phyloP scores from a whole-genome alignment of 1,140 invertebrate genomes.

The Pinna nobilis region DNA sequence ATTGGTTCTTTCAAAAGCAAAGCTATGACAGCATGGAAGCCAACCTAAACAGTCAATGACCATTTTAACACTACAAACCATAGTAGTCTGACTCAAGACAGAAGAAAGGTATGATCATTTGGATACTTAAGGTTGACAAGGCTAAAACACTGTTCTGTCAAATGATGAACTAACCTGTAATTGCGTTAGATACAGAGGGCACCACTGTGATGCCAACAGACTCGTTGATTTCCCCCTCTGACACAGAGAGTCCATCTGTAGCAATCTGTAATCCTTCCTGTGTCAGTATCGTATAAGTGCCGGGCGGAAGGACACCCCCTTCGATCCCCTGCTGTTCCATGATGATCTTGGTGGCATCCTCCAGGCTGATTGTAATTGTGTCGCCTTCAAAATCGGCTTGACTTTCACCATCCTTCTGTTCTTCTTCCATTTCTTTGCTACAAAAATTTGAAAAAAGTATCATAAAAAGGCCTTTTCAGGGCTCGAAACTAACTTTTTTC shows the following conservation, averaged over 20 bases:
- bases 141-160: too few relatives aligned
- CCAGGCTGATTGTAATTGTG: slow-evolving; percentile 59
- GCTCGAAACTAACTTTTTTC: too few relatives aligned
- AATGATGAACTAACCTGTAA: not conserved
- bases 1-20: too few relatives aligned
- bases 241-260: slow-evolving; percentile 7
- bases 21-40: too few relatives aligned
- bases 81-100: too few relatives aligned
- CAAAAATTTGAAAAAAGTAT: too few relatives aligned
- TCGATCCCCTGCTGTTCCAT: slow-evolving; percentile 52
- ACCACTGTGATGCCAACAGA: slow-evolving; percentile 4
- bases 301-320: slow-evolving; percentile 50
- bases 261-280: slow-evolving; percentile 46
- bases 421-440: slow-evolving; percentile 28
- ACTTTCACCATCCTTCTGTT: not conserved
- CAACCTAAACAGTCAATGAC: too few relatives aligned
- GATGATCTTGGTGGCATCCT: slow-evolving; percentile 58
- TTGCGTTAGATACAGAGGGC: not conserved
- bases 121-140: too few relatives aligned
- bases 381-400: slow-evolving; percentile 18
- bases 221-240: slow-evolving; percentile 11
- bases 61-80: too few relatives aligned
- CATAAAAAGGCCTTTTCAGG: too few relatives aligned
- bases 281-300: slow-evolving; percentile 58
- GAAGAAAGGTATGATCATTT: too few relatives aligned